Conservation (phyloP, 2,888 invertebrate species). For the Agrotis segetum region DNA sequence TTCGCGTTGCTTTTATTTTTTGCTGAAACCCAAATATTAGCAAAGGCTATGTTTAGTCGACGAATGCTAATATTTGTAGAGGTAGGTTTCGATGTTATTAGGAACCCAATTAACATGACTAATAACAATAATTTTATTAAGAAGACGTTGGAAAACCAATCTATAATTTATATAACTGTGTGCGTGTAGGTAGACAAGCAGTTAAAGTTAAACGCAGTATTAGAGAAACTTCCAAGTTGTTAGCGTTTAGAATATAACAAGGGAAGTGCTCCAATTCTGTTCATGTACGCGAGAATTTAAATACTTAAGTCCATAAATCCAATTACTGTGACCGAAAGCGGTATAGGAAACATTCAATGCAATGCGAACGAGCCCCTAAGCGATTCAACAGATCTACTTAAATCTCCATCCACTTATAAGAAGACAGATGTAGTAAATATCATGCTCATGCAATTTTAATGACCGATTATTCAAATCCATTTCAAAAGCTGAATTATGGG, state of each 20-base stretch:
- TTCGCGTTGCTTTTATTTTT: constrained; percentile 64
- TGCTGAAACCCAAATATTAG: constrained; percentile 61
- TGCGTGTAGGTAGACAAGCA: neutral
- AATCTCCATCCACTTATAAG: constrained; percentile 66
- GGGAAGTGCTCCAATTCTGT: constrained; percentile 69
- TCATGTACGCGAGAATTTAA: constrained; percentile 66
- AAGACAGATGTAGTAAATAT: constrained; percentile 69
- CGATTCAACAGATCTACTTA: constrained; percentile 63
- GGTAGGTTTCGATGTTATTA: constrained; percentile 39
- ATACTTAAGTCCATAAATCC: constrained; percentile 77
- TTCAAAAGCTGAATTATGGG: constrained; percentile 67
- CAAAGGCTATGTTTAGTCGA: constrained; percentile 46
- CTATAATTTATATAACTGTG: constrained; percentile 5
- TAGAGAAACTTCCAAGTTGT: constrained; percentile 57
- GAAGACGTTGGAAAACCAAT: constrained; percentile 9
- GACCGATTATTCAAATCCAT: constrained; percentile 71
- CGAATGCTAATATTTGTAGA: constrained; percentile 57
- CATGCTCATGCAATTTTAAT: constrained; percentile 74
- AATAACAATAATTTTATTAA: constrained; percentile 42
- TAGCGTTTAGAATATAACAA: constrained; percentile 61
- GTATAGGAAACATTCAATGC: constrained; percentile 68
- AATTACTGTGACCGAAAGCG: constrained; percentile 73
- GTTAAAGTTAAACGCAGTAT: constrained; percentile 34
- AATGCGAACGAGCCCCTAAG: constrained; percentile 59
- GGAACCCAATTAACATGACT: constrained; percentile 45